These are phyloP conservation scores for Acromyrmex heyeri DNA, from an alignment of 1,140 invertebrate genomes.

Conservation along the genomic window DNA sequence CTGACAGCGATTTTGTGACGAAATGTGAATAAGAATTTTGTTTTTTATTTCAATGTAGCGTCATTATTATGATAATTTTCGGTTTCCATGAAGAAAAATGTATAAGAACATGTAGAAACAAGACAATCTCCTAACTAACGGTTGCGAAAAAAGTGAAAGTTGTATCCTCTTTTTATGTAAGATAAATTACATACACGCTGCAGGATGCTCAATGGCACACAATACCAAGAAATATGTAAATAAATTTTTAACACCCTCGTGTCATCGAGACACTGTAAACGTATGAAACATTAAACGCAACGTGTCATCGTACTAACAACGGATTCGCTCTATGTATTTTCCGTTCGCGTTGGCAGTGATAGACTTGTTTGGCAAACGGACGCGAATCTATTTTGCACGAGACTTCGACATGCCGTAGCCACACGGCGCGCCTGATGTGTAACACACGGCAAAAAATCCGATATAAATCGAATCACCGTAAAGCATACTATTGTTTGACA, in stretches of 20 bases:
- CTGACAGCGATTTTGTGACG: too few species aligned
- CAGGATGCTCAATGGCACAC: not conserved
- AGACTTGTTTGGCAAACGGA: conserved; percentile 65
- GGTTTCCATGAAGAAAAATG: too few species aligned
- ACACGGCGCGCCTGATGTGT: conserved; percentile 54
- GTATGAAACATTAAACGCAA: conserved; percentile 1
- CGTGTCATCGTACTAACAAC: conserved; percentile 54
- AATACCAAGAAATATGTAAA: not conserved
- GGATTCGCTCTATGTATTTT: conserved; percentile 47
- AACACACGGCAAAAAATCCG: conserved; percentile 64
- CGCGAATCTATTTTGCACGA: conserved; percentile 30
- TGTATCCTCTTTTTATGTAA: too few species aligned
- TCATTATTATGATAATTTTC: too few species aligned
- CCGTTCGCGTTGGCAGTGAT: conserved; percentile 44
- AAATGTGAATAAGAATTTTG: too few species aligned
- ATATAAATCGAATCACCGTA: conserved; percentile 76
- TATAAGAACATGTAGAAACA: too few species aligned
- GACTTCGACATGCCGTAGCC: conserved; percentile 46
- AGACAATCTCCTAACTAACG: too few species aligned
- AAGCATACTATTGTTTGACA: conserved; percentile 67
- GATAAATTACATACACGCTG: not conserved
- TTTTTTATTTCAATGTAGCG: too few species aligned
- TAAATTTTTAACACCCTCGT: not conserved
- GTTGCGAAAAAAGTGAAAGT: too few species aligned
- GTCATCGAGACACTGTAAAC: conserved; percentile 8